Percentiles rank a stretch among this genome's conserved stretches.
These are phyloP conservation scores for Achroia grisella DNA, from an alignment of 1,140 invertebrate species.

Conservation along the genomic window DNA sequence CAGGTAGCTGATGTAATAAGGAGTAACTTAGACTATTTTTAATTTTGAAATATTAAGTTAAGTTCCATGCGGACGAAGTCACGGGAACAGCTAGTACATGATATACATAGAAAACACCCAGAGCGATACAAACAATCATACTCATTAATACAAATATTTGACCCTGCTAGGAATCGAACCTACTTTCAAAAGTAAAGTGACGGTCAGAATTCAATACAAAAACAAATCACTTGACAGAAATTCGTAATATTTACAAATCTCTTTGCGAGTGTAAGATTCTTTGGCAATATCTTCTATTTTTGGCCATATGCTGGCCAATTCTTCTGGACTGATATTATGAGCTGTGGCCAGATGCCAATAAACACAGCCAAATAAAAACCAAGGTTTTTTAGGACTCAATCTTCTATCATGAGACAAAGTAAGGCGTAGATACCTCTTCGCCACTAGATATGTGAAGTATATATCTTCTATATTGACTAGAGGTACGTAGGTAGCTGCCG, in stretches of 20 bases:
- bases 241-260: slow-evolving; percentile 22
- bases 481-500: slow-evolving; percentile 24
- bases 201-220: slow-evolving; percentile 21
- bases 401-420: slow-evolving; percentile 37
- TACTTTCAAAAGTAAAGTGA: background rate
- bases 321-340: slow-evolving; percentile 32
- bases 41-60: no score
- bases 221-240: slow-evolving; percentile 24
- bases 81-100: no score
- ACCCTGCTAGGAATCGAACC: slow-evolving; percentile 9
- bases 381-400: slow-evolving; percentile 45
- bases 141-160: no score
- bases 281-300: slow-evolving; percentile 16
- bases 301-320: slow-evolving; percentile 29
- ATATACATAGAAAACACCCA: no score
- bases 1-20: no score
- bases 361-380: slow-evolving; percentile 20
- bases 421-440: slow-evolving; percentile 22
- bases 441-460: slow-evolving; percentile 51
- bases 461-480: slow-evolving; percentile 58
- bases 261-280: slow-evolving; percentile 7
- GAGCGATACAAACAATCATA: no score
- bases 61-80: no score
- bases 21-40: no score
- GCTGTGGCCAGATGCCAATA: slow-evolving; percentile 34